phyloP scores from a whole-genome alignment of 2,113 vertebrate species.

The Isurus oxyrinchus region DNA sequence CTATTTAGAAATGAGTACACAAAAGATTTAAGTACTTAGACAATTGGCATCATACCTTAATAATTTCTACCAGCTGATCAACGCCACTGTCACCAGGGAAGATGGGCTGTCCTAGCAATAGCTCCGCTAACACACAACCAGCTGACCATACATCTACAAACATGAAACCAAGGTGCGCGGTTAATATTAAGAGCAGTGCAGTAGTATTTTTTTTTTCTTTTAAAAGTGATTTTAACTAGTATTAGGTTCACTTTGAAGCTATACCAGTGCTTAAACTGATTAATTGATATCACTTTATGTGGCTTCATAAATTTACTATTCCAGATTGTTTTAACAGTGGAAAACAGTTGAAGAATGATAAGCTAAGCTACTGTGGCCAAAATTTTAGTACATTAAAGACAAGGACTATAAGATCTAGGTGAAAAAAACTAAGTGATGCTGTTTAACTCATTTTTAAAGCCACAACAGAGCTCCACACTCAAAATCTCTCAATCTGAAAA shows the following conservation, averaged over 20 bases:
- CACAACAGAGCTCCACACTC: neutral
- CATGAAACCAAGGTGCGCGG: constrained; percentile 41
- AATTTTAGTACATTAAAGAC: neutral
- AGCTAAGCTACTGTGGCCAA: neutral
- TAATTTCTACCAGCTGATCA: constrained; percentile 98
- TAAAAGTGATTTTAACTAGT: neutral
- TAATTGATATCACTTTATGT: neutral
- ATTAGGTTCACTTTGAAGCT: neutral
- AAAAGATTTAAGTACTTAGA: neutral
- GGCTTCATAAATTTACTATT: neutral
- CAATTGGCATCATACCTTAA: constrained; percentile 70
- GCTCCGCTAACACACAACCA: constrained; percentile 92
- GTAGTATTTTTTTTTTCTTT: neutral
- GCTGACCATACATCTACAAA: constrained; percentile 94
- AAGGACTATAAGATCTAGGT: neutral
- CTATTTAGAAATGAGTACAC: neutral
- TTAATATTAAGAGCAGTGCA: constrained; percentile 17
- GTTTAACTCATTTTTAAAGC: neutral
- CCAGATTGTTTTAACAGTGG: neutral
- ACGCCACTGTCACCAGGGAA: constrained; percentile 98
- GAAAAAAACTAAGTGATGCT: neutral
- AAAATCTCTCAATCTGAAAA: neutral
- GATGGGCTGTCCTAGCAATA: constrained; percentile 97
- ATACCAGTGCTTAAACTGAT: neutral
- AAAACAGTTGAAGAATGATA: neutral